Evolutionary conservation across 2,888 invertebrate genomes (phyloP).

Genomic region (Sarcophaga subvicina): DNA sequence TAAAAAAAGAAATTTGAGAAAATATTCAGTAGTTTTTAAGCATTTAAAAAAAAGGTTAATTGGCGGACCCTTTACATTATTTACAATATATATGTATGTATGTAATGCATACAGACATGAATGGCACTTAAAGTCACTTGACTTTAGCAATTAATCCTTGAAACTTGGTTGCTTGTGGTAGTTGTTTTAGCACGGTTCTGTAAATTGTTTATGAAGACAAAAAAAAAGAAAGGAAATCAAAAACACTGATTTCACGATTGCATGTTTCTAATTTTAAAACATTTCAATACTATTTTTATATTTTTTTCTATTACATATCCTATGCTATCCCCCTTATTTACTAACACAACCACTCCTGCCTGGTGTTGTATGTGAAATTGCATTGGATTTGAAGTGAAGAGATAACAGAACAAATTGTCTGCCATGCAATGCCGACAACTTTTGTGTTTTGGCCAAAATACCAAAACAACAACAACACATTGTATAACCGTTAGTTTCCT

Average conservation of each 20-base stretch:
- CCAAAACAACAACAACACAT: not conserved
- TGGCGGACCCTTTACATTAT: too few species aligned
- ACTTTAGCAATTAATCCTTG: slow-evolving; percentile 46
- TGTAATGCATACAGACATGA: too few species aligned
- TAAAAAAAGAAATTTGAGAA: too few species aligned
- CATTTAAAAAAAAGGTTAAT: too few species aligned
- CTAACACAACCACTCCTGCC: not conserved
- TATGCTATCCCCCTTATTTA: not conserved
- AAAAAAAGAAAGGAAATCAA: too few species aligned
- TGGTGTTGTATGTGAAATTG: not conserved
- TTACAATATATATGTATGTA: too few species aligned
- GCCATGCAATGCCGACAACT: slow-evolving; percentile 22
- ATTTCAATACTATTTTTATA: slow-evolving; percentile 8
- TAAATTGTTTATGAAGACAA: too few species aligned
- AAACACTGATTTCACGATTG: slow-evolving; percentile 47
- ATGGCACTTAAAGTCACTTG: slow-evolving; percentile 38
- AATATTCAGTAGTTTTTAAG: too few species aligned
- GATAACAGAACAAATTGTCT: slow-evolving; percentile 52
- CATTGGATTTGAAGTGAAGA: slow-evolving; percentile 16
- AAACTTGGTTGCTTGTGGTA: not conserved
- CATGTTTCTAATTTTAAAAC: slow-evolving; percentile 48
- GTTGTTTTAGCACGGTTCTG: not conserved
- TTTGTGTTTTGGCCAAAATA: not conserved
- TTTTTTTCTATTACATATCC: not conserved
- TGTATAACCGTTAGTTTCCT: not conserved